Conservation (phyloP, 1,140 invertebrate species). For the Gryon sp. region DNA sequence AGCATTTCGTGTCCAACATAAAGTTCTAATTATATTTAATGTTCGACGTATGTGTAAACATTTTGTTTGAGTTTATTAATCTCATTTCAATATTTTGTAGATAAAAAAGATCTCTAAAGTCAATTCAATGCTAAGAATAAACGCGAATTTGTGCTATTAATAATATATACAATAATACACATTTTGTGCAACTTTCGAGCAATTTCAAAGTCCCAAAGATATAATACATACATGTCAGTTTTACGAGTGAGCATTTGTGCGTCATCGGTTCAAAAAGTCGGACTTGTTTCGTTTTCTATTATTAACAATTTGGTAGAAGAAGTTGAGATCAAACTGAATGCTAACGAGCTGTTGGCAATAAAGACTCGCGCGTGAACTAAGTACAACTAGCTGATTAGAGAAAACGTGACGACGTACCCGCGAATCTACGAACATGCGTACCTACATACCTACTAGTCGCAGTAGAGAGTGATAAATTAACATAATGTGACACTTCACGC, state of each 20-base stretch:
- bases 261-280: slow-evolving; percentile 42
- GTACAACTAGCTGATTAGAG: slow-evolving; percentile 67
- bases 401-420: slow-evolving; percentile 62
- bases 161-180: no score
- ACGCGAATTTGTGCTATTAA: no score
- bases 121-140: no score
- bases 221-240: not conserved
- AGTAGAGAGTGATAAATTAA: slow-evolving; percentile 65
- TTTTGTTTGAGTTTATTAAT: no score
- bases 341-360: slow-evolving; percentile 71
- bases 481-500: slow-evolving; percentile 45
- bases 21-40: no score
- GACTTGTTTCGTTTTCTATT: slow-evolving; percentile 49
- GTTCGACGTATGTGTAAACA: no score
- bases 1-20: no score
- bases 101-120: no score
- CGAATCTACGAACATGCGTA: slow-evolving; percentile 69
- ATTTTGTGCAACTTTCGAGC: no score
- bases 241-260: slow-evolving; percentile 50
- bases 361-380: slow-evolving; percentile 59
- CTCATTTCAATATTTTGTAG: no score
- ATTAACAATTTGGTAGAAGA: slow-evolving; percentile 66
- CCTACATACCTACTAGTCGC: slow-evolving; percentile 53
- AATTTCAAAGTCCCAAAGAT: slow-evolving; percentile 17
- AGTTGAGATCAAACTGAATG: slow-evolving; percentile 67